These are phyloP conservation scores for Leptestheria dahalacensis DNA, from an alignment of 1,140 invertebrate genomes.

Conservation along the genomic window DNA sequence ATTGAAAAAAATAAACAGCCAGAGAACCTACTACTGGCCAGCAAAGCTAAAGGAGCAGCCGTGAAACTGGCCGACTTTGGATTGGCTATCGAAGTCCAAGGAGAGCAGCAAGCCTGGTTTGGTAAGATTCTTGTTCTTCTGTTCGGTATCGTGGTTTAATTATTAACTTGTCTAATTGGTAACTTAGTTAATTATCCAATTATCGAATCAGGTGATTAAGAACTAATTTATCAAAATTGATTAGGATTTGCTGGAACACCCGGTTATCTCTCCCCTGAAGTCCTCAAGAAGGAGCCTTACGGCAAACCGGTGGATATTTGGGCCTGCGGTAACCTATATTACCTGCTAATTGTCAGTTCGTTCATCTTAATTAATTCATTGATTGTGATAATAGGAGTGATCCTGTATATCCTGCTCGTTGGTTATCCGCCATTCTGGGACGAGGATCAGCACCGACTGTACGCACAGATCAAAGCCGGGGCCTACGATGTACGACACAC, in stretches of 20 bases:
- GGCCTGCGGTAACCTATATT: conserved; percentile 66
- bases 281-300: conserved; percentile 98
- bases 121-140: conserved; percentile 40
- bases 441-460: conserved; percentile 97
- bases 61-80: conserved; percentile 99
- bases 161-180: too few species aligned
- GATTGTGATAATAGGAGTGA: conserved; percentile 51
- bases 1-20: too few species aligned
- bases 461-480: conserved; percentile 98
- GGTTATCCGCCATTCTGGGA: conserved; percentile 99
- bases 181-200: neutral
- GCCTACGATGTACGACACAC: conserved; percentile 98
- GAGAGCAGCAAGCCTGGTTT: conserved; percentile 98
- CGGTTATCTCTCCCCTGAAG: conserved; percentile 96
- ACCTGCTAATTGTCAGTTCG: neutral
- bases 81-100: conserved; percentile 97
- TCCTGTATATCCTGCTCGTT: conserved; percentile 97
- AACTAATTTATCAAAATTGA: neutral
- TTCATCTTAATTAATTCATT: neutral
- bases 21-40: conserved; percentile 96
- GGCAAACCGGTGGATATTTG: conserved; percentile 99
- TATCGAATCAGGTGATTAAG: neutral
- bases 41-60: conserved; percentile 97
- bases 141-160: neutral
- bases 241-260: conserved; percentile 95